Percentiles rank a stretch among this genome's conserved stretches.
These are phyloP conservation scores for Lamprotornis superbus DNA, from an alignment of 2,113 vertebrate genomes.

Conservation along the genomic window DNA sequence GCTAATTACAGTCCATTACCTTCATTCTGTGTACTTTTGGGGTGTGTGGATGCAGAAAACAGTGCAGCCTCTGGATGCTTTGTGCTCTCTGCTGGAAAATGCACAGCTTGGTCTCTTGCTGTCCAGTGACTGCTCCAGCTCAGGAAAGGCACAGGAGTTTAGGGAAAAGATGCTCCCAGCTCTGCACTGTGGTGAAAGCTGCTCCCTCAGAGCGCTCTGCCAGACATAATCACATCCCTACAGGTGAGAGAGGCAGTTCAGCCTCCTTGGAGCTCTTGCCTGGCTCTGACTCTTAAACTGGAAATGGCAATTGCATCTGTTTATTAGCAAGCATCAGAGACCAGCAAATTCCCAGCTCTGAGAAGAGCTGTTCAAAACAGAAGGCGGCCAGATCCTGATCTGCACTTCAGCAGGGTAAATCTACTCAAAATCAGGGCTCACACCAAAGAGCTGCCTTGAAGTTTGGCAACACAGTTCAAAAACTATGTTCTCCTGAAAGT, in stretches of 20 bases:
- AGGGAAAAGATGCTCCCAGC: neutral
- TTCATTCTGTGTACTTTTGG: neutral
- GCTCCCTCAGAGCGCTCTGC: neutral
- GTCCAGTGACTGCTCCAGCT: neutral
- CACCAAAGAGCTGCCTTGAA: neutral
- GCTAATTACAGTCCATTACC: neutral
- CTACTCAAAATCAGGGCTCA: neutral
- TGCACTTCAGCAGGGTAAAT: neutral
- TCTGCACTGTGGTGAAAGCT: neutral
- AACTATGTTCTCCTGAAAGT: neutral
- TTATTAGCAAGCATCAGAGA: neutral
- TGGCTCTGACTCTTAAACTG: neutral
- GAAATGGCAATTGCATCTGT: neutral
- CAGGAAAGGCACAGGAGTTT: neutral
- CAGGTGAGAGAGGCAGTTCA: conserved; percentile 12
- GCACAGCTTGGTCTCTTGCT: neutral
- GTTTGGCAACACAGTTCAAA: neutral
- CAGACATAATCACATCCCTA: neutral
- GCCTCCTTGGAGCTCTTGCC: neutral
- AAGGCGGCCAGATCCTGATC: neutral
- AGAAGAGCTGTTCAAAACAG: neutral
- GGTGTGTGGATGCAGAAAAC: neutral
- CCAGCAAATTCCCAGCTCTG: neutral
- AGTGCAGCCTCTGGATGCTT: neutral
- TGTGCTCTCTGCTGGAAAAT: neutral